These are phyloP conservation scores for Ardeotis arabs DNA, from an alignment of 2,113 vertebrate species.

Conservation along the genomic window DNA sequence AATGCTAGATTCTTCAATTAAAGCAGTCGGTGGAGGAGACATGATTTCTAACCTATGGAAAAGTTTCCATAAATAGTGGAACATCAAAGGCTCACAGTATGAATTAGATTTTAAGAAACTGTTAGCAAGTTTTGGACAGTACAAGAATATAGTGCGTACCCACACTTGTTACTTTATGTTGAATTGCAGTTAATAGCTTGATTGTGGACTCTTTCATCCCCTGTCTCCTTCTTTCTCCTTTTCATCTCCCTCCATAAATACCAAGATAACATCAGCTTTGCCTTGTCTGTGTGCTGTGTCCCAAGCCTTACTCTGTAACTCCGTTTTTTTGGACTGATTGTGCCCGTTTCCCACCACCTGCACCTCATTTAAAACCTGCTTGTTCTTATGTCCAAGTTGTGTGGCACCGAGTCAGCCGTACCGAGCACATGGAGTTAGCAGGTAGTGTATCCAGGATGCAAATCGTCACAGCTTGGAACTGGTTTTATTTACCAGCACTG, in stretches of 20 bases:
- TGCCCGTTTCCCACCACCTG: background rate
- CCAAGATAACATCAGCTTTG: background rate
- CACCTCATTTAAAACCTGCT: background rate
- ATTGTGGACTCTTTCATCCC: background rate
- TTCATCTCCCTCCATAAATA: background rate
- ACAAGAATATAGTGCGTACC: background rate
- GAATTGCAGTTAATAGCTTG: background rate
- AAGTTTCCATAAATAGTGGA: background rate
- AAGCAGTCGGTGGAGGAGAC: background rate
- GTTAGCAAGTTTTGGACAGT: background rate
- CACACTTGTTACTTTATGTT: background rate
- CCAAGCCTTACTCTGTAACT: background rate
- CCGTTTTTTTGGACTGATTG: background rate
- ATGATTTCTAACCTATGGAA: conserved; percentile 3
- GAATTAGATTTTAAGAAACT: background rate
- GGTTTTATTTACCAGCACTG: background rate
- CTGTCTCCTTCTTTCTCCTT: background rate
- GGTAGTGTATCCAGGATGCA: background rate
- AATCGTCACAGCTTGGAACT: background rate
- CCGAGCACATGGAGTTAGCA: fast-evolving
- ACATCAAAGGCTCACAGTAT: background rate
- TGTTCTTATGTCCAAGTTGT: background rate
- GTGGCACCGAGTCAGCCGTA: background rate
- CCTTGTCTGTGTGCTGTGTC: background rate
- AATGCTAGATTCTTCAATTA: background rate